phyloP scores from a whole-genome alignment of 2,888 invertebrate genomes.

The Gymnosoma rotundatum region DNA sequence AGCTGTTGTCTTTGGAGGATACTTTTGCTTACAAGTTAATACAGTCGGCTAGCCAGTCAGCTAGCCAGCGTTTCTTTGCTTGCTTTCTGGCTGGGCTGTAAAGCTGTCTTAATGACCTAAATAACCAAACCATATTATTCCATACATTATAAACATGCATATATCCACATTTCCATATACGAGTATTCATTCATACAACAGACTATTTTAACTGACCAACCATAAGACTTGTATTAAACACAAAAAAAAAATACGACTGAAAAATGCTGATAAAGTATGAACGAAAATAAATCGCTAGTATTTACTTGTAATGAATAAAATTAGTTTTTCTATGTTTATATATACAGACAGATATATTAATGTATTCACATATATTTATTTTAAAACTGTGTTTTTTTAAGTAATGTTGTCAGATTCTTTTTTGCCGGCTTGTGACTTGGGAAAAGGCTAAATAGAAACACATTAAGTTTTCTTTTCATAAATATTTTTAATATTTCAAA shows the following conservation, averaged over 20 bases:
- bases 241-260: no score
- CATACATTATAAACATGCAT: constrained; percentile 49
- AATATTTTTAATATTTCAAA: constrained; percentile 11
- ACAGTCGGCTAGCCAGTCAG: neutral
- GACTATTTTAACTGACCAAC: constrained; percentile 43
- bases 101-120: constrained; percentile 64
- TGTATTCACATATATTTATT: constrained; percentile 2
- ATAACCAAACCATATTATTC: constrained; percentile 64
- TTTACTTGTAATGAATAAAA: constrained; percentile 43
- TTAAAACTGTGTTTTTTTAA: constrained; percentile 11
- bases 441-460: constrained; percentile 39
- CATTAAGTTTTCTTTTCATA: constrained; percentile 48
- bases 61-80: neutral
- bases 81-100: constrained; percentile 24
- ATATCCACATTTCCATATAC: constrained; percentile 19
- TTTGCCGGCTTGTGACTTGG: constrained; percentile 47
- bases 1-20: constrained; percentile 57
- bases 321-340: constrained; percentile 22
- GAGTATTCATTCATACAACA: constrained; percentile 29
- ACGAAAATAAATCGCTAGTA: constrained; percentile 17
- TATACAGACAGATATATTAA: neutral
- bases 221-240: constrained; percentile 23
- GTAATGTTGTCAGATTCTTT: constrained; percentile 50
- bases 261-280: neutral
- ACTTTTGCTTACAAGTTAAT: constrained; percentile 49